Percentiles rank a stretch among this genome's conserved stretches.
Conservation (phyloP, 1,140 invertebrate species). For the Nomia melanderi region DNA sequence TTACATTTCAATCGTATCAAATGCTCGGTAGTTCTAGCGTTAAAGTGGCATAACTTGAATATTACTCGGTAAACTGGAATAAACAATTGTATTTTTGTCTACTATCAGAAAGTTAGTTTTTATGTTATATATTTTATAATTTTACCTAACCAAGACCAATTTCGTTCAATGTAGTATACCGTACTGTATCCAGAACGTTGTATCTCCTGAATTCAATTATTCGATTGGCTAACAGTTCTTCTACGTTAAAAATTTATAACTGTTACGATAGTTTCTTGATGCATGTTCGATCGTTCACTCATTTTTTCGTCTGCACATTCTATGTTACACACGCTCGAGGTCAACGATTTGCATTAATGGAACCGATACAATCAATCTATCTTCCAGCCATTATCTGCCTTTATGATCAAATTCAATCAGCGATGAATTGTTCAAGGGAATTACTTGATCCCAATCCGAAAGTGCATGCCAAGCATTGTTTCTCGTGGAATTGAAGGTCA, state of each 20-base stretch:
- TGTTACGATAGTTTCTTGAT: not conserved
- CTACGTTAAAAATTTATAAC: not conserved
- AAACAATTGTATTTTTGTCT: no score
- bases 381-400: conserved; percentile 1
- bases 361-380: not conserved
- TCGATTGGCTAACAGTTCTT: not conserved
- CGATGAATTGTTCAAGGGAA: conserved; percentile 6
- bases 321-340: not conserved
- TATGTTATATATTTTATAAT: no score
- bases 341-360: not conserved
- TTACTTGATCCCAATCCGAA: conserved; percentile 19
- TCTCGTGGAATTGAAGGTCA: conserved; percentile 15
- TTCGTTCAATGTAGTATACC: no score
- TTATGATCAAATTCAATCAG: conserved; percentile 13
- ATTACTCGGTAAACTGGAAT: no score
- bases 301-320: not conserved
- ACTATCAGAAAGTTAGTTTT: no score
- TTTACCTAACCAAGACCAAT: no score
- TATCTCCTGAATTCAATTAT: no score
- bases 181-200: no score
- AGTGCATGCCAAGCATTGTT: conserved; percentile 26
- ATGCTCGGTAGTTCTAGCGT: no score
- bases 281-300: not conserved
- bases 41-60: no score
- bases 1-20: no score